These are phyloP conservation scores for Anastrepha ludens DNA, from an alignment of 1,140 invertebrate genomes.

Conservation along the genomic window DNA sequence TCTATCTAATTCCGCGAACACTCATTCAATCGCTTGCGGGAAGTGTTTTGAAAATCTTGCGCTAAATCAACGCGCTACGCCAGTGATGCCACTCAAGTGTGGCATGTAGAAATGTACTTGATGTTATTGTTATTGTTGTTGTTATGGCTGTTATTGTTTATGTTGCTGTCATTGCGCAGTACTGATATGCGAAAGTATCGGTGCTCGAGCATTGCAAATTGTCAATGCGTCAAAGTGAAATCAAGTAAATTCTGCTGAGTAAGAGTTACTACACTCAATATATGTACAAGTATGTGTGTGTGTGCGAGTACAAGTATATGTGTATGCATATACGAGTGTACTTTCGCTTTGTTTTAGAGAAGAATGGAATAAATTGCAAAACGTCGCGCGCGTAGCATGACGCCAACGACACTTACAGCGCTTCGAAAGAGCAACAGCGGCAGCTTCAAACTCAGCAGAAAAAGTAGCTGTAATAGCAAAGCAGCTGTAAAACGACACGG, in stretches of 20 bases:
- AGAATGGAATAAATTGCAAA: neutral
- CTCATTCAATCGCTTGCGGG: neutral
- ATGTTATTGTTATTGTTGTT: neutral
- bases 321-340: neutral
- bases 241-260: neutral
- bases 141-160: neutral
- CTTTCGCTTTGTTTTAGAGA: neutral
- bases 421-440: neutral
- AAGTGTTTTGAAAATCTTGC: neutral
- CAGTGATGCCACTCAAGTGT: neutral
- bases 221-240: conserved; percentile 23
- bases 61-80: neutral
- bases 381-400: neutral
- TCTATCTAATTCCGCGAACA: neutral
- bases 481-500: conserved; percentile 16
- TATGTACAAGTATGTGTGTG: no score
- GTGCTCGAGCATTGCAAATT: neutral
- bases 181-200: neutral
- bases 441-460: neutral
- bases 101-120: neutral
- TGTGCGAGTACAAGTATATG: no score
- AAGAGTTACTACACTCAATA: neutral
- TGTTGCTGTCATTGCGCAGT: neutral
- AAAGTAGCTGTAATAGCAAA: neutral
- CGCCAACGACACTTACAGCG: neutral